phyloP scores from a whole-genome alignment of 2,888 invertebrate genomes.

The Aplocera efformata region DNA sequence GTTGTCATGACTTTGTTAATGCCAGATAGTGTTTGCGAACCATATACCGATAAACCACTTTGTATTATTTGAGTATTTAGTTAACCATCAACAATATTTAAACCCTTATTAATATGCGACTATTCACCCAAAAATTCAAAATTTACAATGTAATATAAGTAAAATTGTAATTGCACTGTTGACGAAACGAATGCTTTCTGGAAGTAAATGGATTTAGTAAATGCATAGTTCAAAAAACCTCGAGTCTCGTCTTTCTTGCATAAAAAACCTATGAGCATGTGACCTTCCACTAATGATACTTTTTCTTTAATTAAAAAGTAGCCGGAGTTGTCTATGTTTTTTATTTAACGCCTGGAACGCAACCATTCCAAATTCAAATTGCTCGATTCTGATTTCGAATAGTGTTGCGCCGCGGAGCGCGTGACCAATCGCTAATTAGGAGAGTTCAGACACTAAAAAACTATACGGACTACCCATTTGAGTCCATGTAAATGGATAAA shows the following conservation, averaged over 20 bases:
- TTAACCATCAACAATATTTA: too few species aligned
- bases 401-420: slow-evolving; percentile 61
- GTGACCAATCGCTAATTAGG: slow-evolving; percentile 80
- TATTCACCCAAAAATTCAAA: too few species aligned
- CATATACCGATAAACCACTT: too few species aligned
- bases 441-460: slow-evolving; percentile 42
- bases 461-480: slow-evolving; percentile 17
- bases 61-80: too few species aligned
- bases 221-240: too few species aligned
- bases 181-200: too few species aligned
- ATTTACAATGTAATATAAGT: too few species aligned
- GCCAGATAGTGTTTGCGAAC: too few species aligned
- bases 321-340: slow-evolving; percentile 45
- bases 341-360: slow-evolving; percentile 42
- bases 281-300: slow-evolving; percentile 34
- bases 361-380: slow-evolving; percentile 76
- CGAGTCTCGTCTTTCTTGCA: background rate
- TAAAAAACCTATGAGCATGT: slow-evolving; percentile 9
- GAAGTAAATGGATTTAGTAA: too few species aligned
- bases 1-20: too few species aligned
- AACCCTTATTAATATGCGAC: too few species aligned
- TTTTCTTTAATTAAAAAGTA: slow-evolving; percentile 43
- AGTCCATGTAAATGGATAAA: background rate
- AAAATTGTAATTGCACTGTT: too few species aligned
- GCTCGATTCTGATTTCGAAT: slow-evolving; percentile 66